Evolutionary conservation across 2,113 vertebrate genomes (phyloP).

Genomic region (Hippocampus barbouri): DNA sequence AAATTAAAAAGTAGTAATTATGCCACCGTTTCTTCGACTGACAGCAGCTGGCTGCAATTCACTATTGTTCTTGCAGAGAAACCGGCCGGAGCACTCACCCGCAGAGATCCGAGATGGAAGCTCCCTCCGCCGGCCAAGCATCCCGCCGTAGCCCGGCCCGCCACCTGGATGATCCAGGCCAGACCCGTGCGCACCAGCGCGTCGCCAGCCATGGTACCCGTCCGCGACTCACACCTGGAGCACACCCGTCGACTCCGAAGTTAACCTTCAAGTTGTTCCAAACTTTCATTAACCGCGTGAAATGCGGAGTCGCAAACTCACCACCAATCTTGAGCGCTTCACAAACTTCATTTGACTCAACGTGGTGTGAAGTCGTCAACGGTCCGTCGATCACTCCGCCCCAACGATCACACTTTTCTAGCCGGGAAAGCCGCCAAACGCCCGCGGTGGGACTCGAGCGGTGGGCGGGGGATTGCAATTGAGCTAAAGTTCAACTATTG

Average conservation of each 20-base stretch:
- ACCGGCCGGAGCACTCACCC: slow-evolving; percentile 34
- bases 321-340: slow-evolving; percentile 3
- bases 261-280: neutral
- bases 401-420: slow-evolving; percentile 1
- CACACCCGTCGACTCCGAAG: neutral
- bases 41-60: neutral
- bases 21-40: neutral
- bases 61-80: neutral
- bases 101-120: slow-evolving; percentile 26
- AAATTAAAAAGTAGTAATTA: neutral
- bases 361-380: slow-evolving; percentile 9
- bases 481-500: slow-evolving; percentile 7
- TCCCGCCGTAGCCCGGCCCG: slow-evolving; percentile 20
- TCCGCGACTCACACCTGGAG: neutral
- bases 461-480: slow-evolving; percentile 15
- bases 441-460: neutral
- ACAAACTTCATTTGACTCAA: slow-evolving; percentile 20
- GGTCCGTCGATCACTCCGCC: neutral
- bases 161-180: slow-evolving; percentile 47
- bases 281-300: neutral
- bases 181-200: slow-evolving; percentile 51
- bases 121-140: slow-evolving; percentile 7
- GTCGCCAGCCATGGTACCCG: slow-evolving; percentile 56
- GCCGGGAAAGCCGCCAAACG: neutral
- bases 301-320: slow-evolving; percentile 16